Evolutionary conservation across 2,113 vertebrate genomes (phyloP).

Genomic region (Heterochromis multidens): DNA sequence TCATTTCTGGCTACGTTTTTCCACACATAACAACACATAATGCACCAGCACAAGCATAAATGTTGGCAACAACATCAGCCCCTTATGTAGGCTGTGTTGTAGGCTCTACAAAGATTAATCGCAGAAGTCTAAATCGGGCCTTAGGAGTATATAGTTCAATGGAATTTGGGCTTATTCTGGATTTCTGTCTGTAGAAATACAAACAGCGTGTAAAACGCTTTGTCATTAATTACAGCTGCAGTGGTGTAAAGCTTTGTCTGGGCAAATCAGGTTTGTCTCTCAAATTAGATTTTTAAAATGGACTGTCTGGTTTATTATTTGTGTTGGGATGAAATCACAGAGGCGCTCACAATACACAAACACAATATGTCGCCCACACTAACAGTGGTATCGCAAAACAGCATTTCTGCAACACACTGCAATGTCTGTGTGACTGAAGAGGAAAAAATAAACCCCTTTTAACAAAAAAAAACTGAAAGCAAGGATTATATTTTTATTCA

Average conservation of each 20-base stretch:
- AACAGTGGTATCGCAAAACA: neutral
- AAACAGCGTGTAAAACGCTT: neutral
- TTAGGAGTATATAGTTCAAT: rapidly evolving
- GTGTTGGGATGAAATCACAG: rapidly evolving
- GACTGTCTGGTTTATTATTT: neutral
- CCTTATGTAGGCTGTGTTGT: neutral
- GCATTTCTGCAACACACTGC: neutral
- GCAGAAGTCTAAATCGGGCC: neutral
- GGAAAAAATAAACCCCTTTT: neutral
- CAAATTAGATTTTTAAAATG: neutral
- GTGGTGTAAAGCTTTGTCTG: neutral
- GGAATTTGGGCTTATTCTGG: neutral
- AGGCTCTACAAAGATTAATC: neutral
- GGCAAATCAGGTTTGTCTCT: neutral
- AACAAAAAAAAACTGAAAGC: rapidly evolving
- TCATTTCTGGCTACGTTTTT: neutral
- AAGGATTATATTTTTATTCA: neutral
- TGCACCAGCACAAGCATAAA: too few species aligned
- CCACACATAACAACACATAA: too few species aligned
- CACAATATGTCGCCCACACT: neutral
- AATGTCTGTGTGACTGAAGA: neutral
- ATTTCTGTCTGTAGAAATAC: neutral
- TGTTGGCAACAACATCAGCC: too few species aligned
- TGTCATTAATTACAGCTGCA: neutral
- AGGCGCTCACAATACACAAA: rapidly evolving